These are phyloP conservation scores for Dendrolimus pini DNA, from an alignment of 2,888 invertebrate species.

Conservation along the genomic window DNA sequence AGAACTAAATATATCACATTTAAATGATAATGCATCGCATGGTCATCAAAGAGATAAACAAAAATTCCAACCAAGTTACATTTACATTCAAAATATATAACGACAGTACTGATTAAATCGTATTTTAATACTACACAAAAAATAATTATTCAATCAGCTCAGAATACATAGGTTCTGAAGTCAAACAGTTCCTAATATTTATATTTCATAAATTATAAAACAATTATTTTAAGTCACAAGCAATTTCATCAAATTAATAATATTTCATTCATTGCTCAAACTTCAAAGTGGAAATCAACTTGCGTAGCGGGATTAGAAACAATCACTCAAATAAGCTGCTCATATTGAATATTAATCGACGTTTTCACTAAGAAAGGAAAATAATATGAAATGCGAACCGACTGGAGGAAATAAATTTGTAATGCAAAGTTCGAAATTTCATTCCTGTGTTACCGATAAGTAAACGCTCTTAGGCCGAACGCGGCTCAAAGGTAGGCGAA, in stretches of 20 bases:
- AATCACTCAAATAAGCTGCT: conserved; percentile 72
- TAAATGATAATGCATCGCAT: no score
- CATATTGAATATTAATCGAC: conserved; percentile 74
- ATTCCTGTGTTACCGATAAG: conserved; percentile 68
- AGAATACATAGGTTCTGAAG: no score
- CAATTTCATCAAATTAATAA: conserved; percentile 53
- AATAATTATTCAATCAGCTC: no score
- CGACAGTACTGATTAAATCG: no score
- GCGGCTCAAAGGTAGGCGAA: conserved; percentile 45
- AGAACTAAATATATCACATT: no score
- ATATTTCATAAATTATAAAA: conserved; percentile 7
- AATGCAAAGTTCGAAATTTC: conserved; percentile 74
- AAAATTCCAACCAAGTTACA: no score
- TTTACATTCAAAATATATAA: no score
- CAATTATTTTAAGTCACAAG: conserved; percentile 24
- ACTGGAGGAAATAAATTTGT: conserved; percentile 70
- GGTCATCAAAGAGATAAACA: no score
- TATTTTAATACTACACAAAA: no score
- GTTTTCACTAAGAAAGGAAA: conserved; percentile 68
- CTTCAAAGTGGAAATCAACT: conserved; percentile 45
- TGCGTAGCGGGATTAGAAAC: conserved; percentile 51
- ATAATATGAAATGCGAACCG: conserved; percentile 62
- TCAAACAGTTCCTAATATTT: conserved; percentile 21
- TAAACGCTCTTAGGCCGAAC: conserved; percentile 54
- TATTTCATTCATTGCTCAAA: conserved; percentile 42